Percentiles rank a stretch among this genome's conserved stretches.
Evolutionary conservation across 2,797 vertebrate species (phyloP).

Genomic region (Podarcis lilfordi): DNA sequence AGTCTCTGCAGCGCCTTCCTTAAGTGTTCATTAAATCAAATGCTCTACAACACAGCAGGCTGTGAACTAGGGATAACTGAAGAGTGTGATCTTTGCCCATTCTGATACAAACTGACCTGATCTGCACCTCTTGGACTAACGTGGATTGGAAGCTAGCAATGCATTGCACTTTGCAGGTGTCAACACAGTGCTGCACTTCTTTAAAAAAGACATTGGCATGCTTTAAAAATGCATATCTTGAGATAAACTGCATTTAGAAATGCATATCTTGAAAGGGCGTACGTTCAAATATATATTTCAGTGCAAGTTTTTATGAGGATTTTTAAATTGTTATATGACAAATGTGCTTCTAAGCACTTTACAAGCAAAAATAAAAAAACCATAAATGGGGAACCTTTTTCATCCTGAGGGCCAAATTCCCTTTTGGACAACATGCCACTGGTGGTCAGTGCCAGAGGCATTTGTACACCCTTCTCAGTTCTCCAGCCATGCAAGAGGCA

Average conservation of each 20-base stretch:
- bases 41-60: conserved; percentile 29
- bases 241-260: not conserved
- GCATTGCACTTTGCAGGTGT: not conserved
- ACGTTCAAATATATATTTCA: not conserved
- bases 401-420: too few relatives aligned
- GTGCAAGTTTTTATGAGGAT: not conserved
- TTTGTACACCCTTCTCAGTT: too few relatives aligned
- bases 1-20: conserved; percentile 68
- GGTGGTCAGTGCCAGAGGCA: too few relatives aligned
- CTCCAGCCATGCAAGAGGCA: too few relatives aligned
- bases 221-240: not conserved
- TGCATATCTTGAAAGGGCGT: not conserved
- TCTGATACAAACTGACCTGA: not conserved
- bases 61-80: conserved; percentile 13
- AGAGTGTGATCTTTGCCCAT: not conserved
- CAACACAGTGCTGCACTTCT: not conserved
- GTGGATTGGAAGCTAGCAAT: not conserved
- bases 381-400: too few relatives aligned
- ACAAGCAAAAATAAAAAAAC: too few relatives aligned
- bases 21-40: conserved; percentile 70
- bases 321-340: not conserved
- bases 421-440: too few relatives aligned
- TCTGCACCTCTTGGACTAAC: not conserved
- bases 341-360: too few relatives aligned
- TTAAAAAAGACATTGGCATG: not conserved